A percentile compares a stretch with the other conserved stretches of the same genome.
These are phyloP conservation scores for Zaprionus davidi DNA, from an alignment of 1,140 invertebrate genomes.

Conservation along the genomic window DNA sequence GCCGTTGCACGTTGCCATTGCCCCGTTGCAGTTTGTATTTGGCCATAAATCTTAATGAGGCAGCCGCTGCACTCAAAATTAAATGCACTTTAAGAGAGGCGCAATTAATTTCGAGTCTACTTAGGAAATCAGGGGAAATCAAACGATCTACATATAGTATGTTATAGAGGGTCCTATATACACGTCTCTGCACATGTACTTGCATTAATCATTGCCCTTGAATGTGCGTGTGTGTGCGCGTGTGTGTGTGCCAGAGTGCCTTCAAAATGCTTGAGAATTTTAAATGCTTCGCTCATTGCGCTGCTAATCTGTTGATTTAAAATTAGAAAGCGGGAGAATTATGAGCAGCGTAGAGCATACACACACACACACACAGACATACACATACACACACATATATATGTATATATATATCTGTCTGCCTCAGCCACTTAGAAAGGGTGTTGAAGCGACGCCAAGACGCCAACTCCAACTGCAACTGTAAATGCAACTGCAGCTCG, in stretches of 20 bases:
- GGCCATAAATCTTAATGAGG: conserved; percentile 70
- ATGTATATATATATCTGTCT: not conserved
- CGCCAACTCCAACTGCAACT: not conserved
- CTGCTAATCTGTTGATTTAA: conserved; percentile 77
- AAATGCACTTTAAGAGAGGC: conserved; percentile 71
- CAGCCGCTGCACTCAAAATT: conserved; percentile 60
- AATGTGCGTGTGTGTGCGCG: conserved; percentile 20
- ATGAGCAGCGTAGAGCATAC: conserved; percentile 49
- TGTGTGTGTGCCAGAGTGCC: conserved; percentile 1
- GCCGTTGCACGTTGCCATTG: conserved; percentile 9
- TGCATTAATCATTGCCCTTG: conserved; percentile 77
- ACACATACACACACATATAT: not conserved
- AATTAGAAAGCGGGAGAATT: conserved; percentile 67
- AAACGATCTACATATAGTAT: conserved; percentile 6
- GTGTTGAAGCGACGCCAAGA: conserved; percentile 50
- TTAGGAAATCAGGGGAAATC: conserved; percentile 61
- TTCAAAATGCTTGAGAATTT: conserved; percentile 58
- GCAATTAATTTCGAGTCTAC: conserved; percentile 64
- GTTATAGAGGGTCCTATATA: not conserved
- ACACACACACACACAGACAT: not conserved
- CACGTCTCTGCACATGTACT: conserved; percentile 26
- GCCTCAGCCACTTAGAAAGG: conserved; percentile 62
- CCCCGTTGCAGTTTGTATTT: conserved; percentile 17
- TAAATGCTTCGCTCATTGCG: conserved; percentile 71
- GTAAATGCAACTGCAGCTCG: not conserved